Base-by-base conservation (phyloP, 1,140 invertebrate species). In the Conus ventricosus region DNA sequence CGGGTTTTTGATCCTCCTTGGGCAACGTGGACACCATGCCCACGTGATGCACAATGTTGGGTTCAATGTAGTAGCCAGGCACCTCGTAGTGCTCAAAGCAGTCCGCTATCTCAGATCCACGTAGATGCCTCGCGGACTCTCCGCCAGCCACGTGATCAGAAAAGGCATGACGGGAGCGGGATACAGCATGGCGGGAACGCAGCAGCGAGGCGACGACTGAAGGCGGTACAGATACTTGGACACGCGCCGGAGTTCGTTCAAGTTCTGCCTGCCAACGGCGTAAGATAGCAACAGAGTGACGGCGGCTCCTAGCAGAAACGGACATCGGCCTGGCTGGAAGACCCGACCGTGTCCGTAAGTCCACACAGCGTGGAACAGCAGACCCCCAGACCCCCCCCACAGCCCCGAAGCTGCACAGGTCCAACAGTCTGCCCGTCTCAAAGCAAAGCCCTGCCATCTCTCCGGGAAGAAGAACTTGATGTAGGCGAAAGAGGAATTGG, bases 1-100 rank as follows among this genome's bases (percentile, higher is more conserved):
- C 51, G 10, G 80, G 80, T 23, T 81, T 81, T 13, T 4, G 3
- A 51, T 54, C 8, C 5, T 1, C 8, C 51, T 81, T 81, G 80
- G 63, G 39, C 57, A 92, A 97, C 20, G 91, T 89, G 10, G 89
- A 90, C 83, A 90, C 85, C 91, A 91, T 91, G 20, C 91, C 91
- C n/a, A 91, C 87, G 71, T 92, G 91, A 51, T 85, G 81, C 51
- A 92, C 89, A 17, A 92, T 80, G 78, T 91, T 91, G 0, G 91
- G 91, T 55, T 91, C 90, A 15, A 92, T 85, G 57, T 89, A 86
- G 80, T 89, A 91, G 7, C 90, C 89, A 15, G 90, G 88, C n/a
- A 89, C n/a, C 75, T 84, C 60, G 17, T 71, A 75, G 10, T 51
- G 78, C 51, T 87, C 78, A 51, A 88, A 81, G 80, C 91, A 91